These are phyloP conservation scores for Sphenopsis melanotis DNA, from an alignment of 2,797 vertebrate species.

Conservation along the genomic window DNA sequence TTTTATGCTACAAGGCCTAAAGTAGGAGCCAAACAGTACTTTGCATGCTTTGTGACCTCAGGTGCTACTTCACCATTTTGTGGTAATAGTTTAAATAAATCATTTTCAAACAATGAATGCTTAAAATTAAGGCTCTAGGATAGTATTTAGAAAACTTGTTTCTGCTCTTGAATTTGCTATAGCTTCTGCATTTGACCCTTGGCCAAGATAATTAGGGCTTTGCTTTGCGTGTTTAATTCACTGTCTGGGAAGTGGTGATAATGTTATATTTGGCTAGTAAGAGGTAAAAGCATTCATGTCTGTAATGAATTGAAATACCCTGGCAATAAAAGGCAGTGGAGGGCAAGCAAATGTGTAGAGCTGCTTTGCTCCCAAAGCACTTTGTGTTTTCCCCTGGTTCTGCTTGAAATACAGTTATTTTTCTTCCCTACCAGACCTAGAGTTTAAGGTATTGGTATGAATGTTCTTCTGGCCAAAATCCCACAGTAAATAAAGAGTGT, in stretches of 20 bases:
- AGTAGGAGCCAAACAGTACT: background rate
- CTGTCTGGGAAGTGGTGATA: background rate
- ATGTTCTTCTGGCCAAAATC: background rate
- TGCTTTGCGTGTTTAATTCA: background rate
- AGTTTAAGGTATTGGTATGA: background rate
- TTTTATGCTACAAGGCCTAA: background rate
- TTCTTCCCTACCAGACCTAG: background rate
- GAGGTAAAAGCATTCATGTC: background rate
- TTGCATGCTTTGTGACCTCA: background rate
- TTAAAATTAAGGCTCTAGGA: background rate
- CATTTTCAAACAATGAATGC: background rate
- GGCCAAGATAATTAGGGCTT: background rate
- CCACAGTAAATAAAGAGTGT: background rate
- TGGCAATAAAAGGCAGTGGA: background rate
- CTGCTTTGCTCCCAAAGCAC: background rate
- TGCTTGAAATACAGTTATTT: background rate
- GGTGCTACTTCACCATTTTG: background rate
- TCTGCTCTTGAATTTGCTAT: background rate
- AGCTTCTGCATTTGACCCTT: background rate
- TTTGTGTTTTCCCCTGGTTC: background rate
- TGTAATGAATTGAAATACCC: background rate
- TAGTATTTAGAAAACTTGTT: background rate
- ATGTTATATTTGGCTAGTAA: background rate
- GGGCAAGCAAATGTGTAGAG: background rate
- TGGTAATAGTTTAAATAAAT: background rate